phyloP scores from a whole-genome alignment of 2,797 vertebrate genomes.

The Dromococcyx pavoninus region DNA sequence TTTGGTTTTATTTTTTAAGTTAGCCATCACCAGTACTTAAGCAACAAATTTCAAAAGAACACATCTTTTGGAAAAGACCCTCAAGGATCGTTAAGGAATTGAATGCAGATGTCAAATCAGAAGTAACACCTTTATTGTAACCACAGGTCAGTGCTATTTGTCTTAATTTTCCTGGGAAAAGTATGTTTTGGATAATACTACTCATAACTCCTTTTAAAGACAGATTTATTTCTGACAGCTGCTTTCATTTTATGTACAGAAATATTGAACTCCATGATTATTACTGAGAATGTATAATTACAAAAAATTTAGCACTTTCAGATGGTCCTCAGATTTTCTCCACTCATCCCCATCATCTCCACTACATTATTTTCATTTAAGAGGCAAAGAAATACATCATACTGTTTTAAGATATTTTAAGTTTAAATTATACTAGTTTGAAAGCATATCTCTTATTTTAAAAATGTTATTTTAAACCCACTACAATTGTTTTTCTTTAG shows the following conservation, averaged over 20 bases:
- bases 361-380: neutral
- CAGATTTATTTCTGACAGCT: neutral
- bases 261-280: slow-evolving; percentile 10
- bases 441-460: neutral
- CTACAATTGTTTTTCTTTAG: slow-evolving; percentile 10
- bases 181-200: neutral
- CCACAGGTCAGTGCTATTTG: neutral
- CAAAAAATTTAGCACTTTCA: neutral
- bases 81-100: neutral
- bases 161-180: neutral
- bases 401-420: neutral
- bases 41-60: neutral
- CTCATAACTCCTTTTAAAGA: neutral
- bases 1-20: neutral
- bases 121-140: neutral
- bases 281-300: neutral
- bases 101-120: neutral
- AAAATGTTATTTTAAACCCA: neutral
- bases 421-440: neutral
- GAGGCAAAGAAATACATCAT: neutral
- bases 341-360: neutral
- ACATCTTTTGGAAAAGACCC: neutral
- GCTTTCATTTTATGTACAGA: slow-evolving; percentile 1
- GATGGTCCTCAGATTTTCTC: neutral
- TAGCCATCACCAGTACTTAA: neutral